Percentiles rank a stretch among this genome's conserved stretches.
Conservation (phyloP, 2,888 invertebrate species). For the Machimus atricapillus region DNA sequence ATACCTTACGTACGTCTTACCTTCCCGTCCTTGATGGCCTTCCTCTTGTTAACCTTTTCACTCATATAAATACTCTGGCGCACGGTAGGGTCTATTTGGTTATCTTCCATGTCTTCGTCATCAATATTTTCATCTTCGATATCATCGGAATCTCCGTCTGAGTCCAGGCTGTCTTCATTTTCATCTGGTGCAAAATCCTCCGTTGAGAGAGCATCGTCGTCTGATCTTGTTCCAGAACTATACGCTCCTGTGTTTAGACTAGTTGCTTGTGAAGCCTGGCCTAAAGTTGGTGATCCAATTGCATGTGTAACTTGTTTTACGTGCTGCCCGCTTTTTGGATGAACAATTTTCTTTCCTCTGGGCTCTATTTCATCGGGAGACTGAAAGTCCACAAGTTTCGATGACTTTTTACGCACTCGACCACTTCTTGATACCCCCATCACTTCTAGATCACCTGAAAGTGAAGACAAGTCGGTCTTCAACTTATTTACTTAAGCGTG, state of each 20-base stretch:
- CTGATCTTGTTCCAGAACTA: conserved; percentile 20
- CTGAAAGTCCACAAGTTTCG: conserved; percentile 92
- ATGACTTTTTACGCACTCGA: conserved; percentile 91
- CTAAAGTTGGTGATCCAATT: not conserved
- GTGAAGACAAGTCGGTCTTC: not conserved
- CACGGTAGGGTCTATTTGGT: conserved; percentile 54
- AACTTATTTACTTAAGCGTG: not conserved
- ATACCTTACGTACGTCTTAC: conserved; percentile 42
- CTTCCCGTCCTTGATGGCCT: conserved; percentile 71
- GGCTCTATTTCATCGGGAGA: conserved; percentile 83
- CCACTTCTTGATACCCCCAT: conserved; percentile 90
- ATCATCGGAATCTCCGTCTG: conserved; percentile 47
- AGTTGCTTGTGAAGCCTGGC: not conserved
- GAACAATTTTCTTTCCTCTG: conserved; percentile 51
- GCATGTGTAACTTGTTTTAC: not conserved
- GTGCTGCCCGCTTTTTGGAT: not conserved
- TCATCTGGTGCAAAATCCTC: conserved; percentile 30
- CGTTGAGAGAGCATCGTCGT: not conserved
- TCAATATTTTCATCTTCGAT: conserved; percentile 46
- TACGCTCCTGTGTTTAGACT: not conserved
- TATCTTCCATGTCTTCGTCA: conserved; percentile 51
- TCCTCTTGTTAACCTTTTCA: conserved; percentile 80
- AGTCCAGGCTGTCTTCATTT: conserved; percentile 26
- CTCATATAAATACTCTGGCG: conserved; percentile 72
- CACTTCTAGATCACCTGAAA: conserved; percentile 72